These are phyloP conservation scores for Luehdorfia chinensis DNA, from an alignment of 1,140 invertebrate genomes.

Conservation along the genomic window DNA sequence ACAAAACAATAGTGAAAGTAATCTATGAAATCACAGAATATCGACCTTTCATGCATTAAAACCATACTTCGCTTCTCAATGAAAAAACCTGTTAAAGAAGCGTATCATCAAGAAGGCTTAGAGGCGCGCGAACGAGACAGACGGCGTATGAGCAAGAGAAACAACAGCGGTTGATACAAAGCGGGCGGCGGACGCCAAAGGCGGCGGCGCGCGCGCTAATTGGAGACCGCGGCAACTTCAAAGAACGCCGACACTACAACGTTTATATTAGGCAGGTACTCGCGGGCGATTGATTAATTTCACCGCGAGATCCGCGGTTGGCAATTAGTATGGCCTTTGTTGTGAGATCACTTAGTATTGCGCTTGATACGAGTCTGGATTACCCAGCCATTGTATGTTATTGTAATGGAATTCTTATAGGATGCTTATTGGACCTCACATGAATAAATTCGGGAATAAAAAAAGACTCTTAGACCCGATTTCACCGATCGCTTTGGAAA, in stretches of 20 bases:
- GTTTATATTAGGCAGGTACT: conserved; percentile 71
- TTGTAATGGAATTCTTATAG: conserved; percentile 9
- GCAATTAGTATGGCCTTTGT: conserved; percentile 65
- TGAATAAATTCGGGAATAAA: too few species aligned
- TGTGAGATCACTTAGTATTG: conserved; percentile 27
- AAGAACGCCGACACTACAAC: conserved; percentile 59
- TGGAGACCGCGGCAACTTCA: conserved; percentile 63
- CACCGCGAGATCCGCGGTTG: conserved; percentile 57
- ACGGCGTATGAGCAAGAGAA: conserved; percentile 37
- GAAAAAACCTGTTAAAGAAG: conserved; percentile 14
- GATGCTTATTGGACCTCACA: too few species aligned
- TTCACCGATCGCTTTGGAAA: too few species aligned
- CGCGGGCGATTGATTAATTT: conserved; percentile 64
- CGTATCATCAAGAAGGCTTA: too few species aligned
- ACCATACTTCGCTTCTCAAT: background rate
- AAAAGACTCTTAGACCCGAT: too few species aligned
- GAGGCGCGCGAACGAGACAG: conserved; percentile 26
- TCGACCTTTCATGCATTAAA: too few species aligned
- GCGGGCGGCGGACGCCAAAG: conserved; percentile 63
- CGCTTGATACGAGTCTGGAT: background rate
- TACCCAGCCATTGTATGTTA: background rate
- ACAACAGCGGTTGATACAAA: conserved; percentile 35
- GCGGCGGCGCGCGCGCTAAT: conserved; percentile 66
- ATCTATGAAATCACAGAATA: too few species aligned
- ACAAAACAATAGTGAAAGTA: too few species aligned